Base-by-base conservation (phyloP, 2,113 vertebrate species). In the Ailuropoda melanoleuca region DNA sequence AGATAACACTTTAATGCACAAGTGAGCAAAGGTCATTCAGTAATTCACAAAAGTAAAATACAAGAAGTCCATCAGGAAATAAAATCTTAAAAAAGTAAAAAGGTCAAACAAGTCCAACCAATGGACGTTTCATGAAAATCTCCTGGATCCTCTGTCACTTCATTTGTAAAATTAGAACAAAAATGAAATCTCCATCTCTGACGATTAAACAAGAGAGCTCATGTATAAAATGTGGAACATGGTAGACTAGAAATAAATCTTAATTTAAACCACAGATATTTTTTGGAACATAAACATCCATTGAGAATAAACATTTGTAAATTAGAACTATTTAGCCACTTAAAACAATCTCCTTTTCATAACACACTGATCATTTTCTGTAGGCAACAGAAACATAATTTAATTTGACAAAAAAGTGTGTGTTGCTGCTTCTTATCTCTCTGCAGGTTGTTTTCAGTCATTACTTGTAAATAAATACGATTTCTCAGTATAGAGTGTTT, bases 141-240 rank as follows among this genome's bases (percentile, higher is more conserved):
- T 26, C 14, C 58, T 15, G 6, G 21, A 60, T 3, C 12, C 19
- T 10, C 70, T 1, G 7, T 3, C 23, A 6, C 53, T n/a, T 46
- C 50, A 0, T 31, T 15, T 46, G 29, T 75, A 5, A 60, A 58
- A 56, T 1, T 0, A 17, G 75, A 68, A 12, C 3, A 6, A 11
- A 46, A 29, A 0, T 0, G 1, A 14, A 0, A 0, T 5, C n/a
- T 0, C 1, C 1, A 4, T 29, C 0, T n/a, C 3, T 0, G 4
- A n/a, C 31, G 29, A 6, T 19, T 21, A n/a, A 29, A 34, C 1
- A 1, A 14, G 37, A 29, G 1, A 1, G 4, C 7, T 10, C 17
- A 1, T 3, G 5, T 24, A 2, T 1, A 21, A 70, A 23, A 21
- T 39, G 39, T 6, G 4, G 23, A 23, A 7, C 1, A 1, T 10